A percentile compares a stretch with the other conserved stretches of the same genome.
These are phyloP conservation scores for Tortrix viridana DNA, from an alignment of 2,888 invertebrate genomes.

Conservation along the genomic window DNA sequence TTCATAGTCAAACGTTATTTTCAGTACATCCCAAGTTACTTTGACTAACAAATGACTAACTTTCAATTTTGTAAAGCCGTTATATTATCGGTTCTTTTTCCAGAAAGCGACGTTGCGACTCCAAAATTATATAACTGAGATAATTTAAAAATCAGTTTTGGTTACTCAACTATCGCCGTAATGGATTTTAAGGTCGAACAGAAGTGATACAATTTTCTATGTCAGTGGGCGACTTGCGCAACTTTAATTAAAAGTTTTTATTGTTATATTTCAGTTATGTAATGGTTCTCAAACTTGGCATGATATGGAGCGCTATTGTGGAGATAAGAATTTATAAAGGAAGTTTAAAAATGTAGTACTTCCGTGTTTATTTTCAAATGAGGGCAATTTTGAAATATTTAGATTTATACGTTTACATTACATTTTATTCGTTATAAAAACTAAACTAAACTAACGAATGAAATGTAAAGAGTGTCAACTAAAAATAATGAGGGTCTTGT, in stretches of 20 bases:
- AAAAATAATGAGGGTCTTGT: too few relatives aligned
- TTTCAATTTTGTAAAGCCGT: too few relatives aligned
- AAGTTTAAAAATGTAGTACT: neutral
- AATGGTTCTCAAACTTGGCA: constrained; percentile 3
- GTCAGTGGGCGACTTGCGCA: constrained; percentile 58
- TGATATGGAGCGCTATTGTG: neutral
- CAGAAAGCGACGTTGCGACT: neutral
- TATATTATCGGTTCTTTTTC: neutral
- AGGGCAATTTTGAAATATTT: too few relatives aligned
- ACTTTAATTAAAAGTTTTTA: constrained; percentile 26
- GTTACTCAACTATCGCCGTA: constrained; percentile 39
- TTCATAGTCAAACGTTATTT: too few relatives aligned
- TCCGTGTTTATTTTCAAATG: too few relatives aligned
- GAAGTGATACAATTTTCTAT: constrained; percentile 47
- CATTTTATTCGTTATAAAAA: too few relatives aligned
- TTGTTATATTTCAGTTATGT: constrained; percentile 19
- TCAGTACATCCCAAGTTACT: too few relatives aligned
- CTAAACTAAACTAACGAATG: too few relatives aligned
- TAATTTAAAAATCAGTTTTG: constrained; percentile 36
- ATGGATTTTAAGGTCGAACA: constrained; percentile 41
- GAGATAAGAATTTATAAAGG: neutral
- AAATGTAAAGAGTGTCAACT: too few relatives aligned
- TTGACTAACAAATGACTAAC: too few relatives aligned
- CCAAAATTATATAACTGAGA: constrained; percentile 23
- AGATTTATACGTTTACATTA: too few relatives aligned